Conservation (phyloP, 2,888 invertebrate genomes). For the Aspidiotus rigidus region DNA sequence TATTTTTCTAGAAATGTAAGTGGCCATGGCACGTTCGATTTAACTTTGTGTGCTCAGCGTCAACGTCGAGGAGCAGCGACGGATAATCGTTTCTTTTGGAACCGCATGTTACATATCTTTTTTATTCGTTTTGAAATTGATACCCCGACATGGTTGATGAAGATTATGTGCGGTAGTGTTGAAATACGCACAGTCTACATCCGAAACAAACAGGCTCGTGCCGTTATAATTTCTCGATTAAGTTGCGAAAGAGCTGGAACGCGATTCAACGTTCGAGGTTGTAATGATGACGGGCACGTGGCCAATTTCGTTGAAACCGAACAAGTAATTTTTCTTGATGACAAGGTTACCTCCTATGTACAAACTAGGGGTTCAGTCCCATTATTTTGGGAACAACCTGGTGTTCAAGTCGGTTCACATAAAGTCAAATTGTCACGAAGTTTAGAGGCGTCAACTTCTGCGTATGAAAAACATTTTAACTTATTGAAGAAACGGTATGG, state of each 20-base stretch:
- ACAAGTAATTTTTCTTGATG: slow-evolving; percentile 87
- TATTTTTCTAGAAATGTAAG: slow-evolving; percentile 79
- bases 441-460: slow-evolving; percentile 85
- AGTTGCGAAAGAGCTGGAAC: slow-evolving; percentile 98
- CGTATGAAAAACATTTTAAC: slow-evolving; percentile 82
- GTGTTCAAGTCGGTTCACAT: slow-evolving; percentile 96
- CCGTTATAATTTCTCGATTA: slow-evolving; percentile 88
- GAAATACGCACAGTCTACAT: slow-evolving; percentile 98
- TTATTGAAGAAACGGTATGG: slow-evolving; percentile 84
- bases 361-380: slow-evolving; percentile 95
- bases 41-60: slow-evolving; percentile 89
- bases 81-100: slow-evolving; percentile 98
- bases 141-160: slow-evolving; percentile 81
- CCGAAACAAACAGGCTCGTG: slow-evolving; percentile 84
- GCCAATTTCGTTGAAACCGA: slow-evolving; percentile 99
- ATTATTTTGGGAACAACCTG: slow-evolving; percentile 98
- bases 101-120: slow-evolving; percentile 89
- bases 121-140: slow-evolving; percentile 84
- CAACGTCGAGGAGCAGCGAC: slow-evolving; percentile 67
- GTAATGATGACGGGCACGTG: slow-evolving; percentile 97
- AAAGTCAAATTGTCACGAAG: slow-evolving; percentile 95
- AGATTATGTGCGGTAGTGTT: slow-evolving; percentile 94
- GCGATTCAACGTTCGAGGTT: slow-evolving; percentile 94
- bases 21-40: slow-evolving; percentile 61
- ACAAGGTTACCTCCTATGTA: slow-evolving; percentile 78